Conservation (phyloP, 2,113 vertebrate genomes). For the Microtus pennsylvanicus region DNA sequence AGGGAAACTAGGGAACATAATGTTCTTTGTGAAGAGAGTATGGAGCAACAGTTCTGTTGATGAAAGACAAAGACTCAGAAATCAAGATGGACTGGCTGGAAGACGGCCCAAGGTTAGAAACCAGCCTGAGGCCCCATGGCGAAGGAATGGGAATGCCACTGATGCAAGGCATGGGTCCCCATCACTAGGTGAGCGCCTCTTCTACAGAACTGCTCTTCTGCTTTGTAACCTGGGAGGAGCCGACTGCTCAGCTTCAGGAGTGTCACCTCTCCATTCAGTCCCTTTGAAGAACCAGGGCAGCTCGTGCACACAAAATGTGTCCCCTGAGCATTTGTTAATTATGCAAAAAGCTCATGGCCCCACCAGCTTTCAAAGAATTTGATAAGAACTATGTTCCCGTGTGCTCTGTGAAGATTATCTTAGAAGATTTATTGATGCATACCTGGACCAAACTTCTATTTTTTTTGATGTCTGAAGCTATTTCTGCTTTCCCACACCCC, state of each 20-base stretch:
- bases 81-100: background rate
- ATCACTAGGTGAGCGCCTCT: background rate
- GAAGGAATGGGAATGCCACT: background rate
- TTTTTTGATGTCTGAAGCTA: background rate
- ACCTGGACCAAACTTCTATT: background rate
- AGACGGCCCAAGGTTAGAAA: background rate
- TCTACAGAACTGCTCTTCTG: background rate
- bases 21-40: background rate
- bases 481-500: background rate
- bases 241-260: background rate
- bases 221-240: background rate
- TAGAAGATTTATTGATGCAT: background rate
- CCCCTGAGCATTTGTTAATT: background rate
- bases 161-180: background rate
- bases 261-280: background rate
- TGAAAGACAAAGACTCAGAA: background rate
- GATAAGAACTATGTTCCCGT: background rate
- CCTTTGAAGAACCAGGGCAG: background rate
- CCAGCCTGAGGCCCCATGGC: background rate
- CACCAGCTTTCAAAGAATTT: background rate
- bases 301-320: background rate
- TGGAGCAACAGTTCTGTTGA: background rate
- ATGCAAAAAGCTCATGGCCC: background rate
- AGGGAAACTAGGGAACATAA: background rate
- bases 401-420: background rate